Base-by-base conservation (phyloP, 2,888 invertebrate genomes). In the Sphinx pinastri region DNA sequence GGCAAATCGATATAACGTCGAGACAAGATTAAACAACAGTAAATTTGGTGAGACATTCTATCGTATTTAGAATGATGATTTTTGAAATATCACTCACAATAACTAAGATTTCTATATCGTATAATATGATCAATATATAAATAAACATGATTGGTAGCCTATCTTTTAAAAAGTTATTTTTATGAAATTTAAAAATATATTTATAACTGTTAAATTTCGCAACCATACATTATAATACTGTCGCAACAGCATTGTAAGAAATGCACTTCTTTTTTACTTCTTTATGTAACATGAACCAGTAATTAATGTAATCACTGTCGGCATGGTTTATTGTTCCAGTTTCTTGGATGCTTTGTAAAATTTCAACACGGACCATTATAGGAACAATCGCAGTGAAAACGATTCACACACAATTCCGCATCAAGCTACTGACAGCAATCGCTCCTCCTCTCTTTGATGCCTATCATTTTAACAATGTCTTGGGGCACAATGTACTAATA, bases 261-360 rank as follows among this genome's bases (percentile, higher is more conserved):
- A 52, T 68, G n/a, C n/a, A 70, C 59, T 70, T 75, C 67, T 69
- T 76, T 74, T 72, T 63, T 63, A 16, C 71, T 60, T 70, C 59
- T 71, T 81, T 79, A 79, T 73, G 74, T 79, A 79, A 84, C 71
- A 72, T 70, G 68, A 71, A 76, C 69, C 58, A 74, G 75, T 77
- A 76, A 78, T 79, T 80, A 76, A 72, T 75, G 75, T 76, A 78
- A 81, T 80, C 73, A 76, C 74, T 77, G 76, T 77, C 75, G 75
- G 75, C 66, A 71, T 74, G 75, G 73, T 68, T 74, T 72, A 75
- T 74, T 77, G 78, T 72, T 78, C 77, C 75, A 79, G 75, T 80
- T 83, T 77, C 77, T 72, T 70, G 75, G 55, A 76, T 72, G 72
- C 71, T 73, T 74, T 70, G 66, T 67, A 69, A 70, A 51, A 71